Base-by-base conservation (phyloP, 2,888 invertebrate species). In the Synanthedon myopaeformis region DNA sequence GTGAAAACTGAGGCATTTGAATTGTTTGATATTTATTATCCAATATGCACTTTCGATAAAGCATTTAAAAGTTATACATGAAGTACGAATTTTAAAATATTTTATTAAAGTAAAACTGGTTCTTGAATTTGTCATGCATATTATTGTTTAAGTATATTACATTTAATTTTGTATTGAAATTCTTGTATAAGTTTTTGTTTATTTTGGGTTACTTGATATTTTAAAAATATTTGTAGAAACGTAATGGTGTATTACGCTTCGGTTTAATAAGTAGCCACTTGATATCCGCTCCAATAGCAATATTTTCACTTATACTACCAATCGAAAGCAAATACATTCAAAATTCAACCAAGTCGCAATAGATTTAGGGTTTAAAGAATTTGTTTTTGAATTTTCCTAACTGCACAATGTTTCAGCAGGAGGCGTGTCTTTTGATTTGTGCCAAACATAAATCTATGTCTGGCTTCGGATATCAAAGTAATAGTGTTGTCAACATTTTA, bases 371-470 rank as follows among this genome's bases (percentile, higher is more conserved):
- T n/a, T 14, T 45, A 4, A 45, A n/a, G 12, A 13, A 13, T 8
- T 14, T 45, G 12, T 6, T 6, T 45, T 45, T 45, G 8, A 6
- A 12, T n/a, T 45, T 45, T 11, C 14, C 5, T 8, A 45, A 45
- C 45, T 35, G 41, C 28, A 49, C 6, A 49, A 49, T 11, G 49
- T 49, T 17, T 17, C 45, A 8, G 49, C 19, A 60, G 53, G 42
- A 54, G 58, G 63, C 61, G 67, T 67, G 63, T 64, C 66, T 63
- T 66, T 65, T 69, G 66, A 69, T 69, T 66, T 70, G 64, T 70
- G 64, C 59, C 57, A 60, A 58, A 61, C 66, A 68, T 69, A 64
- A 68, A 64, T 67, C 61, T 58, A 49, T 55, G 63, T 67, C 57
- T 60, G 68, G 62, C 59, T 64, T 61, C 59, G 62, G 61, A 64